Conservation (phyloP, 2,797 vertebrate genomes). For the Enteromius unitaeniatus region DNA sequence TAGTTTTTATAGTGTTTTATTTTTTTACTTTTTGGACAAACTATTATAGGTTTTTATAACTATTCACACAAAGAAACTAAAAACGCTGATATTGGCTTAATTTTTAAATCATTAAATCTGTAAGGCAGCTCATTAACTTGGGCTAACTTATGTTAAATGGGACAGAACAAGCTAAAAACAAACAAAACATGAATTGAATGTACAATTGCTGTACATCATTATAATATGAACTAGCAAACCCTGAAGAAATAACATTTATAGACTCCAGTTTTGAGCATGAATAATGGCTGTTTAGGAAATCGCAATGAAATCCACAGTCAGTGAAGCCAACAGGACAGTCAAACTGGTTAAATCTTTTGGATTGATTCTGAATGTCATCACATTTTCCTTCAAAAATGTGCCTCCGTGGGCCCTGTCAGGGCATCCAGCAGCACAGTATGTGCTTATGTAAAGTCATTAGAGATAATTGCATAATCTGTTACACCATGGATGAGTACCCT, state of each 20-base stretch:
- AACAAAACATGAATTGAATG: not conserved
- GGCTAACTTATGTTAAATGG: not conserved
- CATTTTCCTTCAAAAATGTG: not conserved
- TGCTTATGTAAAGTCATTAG: constrained; percentile 39
- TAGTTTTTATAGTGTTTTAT: not conserved
- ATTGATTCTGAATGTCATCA: constrained; percentile 7
- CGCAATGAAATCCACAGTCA: not conserved
- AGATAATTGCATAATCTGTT: constrained; percentile 15
- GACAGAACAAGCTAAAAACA: not conserved
- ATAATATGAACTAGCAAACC: not conserved
- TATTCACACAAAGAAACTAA: not conserved
- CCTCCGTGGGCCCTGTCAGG: constrained; percentile 11
- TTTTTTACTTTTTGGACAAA: not conserved
- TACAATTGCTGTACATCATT: not conserved
- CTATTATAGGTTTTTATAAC: not conserved
- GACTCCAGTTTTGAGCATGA: not conserved
- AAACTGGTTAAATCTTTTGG: constrained; percentile 6
- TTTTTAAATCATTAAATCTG: not conserved
- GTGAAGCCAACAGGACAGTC: not conserved
- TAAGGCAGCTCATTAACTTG: not conserved
- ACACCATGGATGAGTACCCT: constrained; percentile 9
- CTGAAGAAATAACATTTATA: not conserved
- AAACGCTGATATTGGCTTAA: not conserved
- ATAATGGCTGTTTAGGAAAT: not conserved
- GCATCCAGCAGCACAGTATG: not conserved